phyloP scores from a whole-genome alignment of 2,113 vertebrate species.

The Gallinago undulata region DNA sequence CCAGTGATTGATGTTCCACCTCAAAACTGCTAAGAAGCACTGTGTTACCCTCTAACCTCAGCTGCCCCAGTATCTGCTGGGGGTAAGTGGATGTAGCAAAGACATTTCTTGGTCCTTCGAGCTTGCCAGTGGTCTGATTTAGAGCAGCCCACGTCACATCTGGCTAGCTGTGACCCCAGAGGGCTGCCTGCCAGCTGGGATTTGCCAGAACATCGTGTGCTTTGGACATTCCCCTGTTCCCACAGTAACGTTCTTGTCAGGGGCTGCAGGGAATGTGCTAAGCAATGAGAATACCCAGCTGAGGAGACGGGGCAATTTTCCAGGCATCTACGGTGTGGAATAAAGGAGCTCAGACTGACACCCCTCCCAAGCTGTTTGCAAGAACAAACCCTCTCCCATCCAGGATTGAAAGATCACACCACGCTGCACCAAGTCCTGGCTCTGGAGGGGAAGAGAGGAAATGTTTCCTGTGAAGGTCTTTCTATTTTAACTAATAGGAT shows the following conservation, averaged over 20 bases:
- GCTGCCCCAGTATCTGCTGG: slow-evolving; percentile 40
- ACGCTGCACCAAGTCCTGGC: not conserved
- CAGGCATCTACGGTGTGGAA: not conserved
- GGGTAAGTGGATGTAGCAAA: slow-evolving; percentile 60
- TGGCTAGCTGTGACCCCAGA: slow-evolving; percentile 45
- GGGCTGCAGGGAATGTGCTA: slow-evolving; percentile 43
- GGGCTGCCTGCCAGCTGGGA: slow-evolving; percentile 57
- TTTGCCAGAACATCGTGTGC: slow-evolving; percentile 64
- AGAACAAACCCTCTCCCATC: not conserved
- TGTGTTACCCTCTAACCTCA: slow-evolving; percentile 41
- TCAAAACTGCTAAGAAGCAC: not conserved
- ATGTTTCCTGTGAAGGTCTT: not conserved
- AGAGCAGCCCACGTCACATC: slow-evolving; percentile 19
- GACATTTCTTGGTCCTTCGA: not conserved
- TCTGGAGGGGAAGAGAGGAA: not conserved
- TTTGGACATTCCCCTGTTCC: slow-evolving; percentile 56
- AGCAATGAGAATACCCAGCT: slow-evolving; percentile 58
- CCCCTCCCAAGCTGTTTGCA: not conserved
- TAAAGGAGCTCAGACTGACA: not conserved
- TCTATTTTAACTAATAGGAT: not conserved
- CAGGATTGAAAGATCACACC: not conserved
- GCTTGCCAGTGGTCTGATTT: slow-evolving; percentile 25
- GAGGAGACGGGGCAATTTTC: not conserved
- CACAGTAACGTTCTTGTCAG: slow-evolving; percentile 21
- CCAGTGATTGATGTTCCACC: slow-evolving; percentile 1